Evolutionary conservation across 2,113 vertebrate species (phyloP).

Genomic region (Neoarius graeffei): DNA sequence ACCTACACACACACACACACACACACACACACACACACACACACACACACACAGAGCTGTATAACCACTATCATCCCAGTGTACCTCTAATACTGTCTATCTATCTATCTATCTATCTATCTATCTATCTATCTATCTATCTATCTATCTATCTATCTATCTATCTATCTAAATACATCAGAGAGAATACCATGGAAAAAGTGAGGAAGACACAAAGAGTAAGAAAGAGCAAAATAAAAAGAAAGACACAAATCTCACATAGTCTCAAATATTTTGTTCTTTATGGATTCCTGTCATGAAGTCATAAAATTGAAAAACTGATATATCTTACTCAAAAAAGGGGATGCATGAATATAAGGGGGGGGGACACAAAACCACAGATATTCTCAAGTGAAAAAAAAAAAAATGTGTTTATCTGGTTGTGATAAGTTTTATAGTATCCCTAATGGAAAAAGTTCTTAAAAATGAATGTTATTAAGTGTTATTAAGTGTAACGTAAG

Average conservation of each 20-base stretch:
- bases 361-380: not conserved
- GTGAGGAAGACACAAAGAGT: not conserved
- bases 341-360: not conserved
- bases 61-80: conserved; percentile 1
- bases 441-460: not conserved
- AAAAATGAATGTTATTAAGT: not conserved
- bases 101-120: not conserved
- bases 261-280: not conserved
- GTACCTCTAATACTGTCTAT: not conserved
- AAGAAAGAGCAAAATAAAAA: not conserved
- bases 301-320: not conserved
- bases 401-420: not conserved
- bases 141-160: not conserved
- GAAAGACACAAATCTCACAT: not conserved
- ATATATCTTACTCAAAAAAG: not conserved
- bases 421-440: not conserved
- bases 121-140: not conserved
- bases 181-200: not conserved
- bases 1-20: not conserved
- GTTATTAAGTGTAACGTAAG: too few species aligned
- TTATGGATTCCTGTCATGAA: not conserved
- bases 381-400: not conserved
- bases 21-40: conserved; percentile 12
- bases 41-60: conserved; percentile 9
- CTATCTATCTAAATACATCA: not conserved